These are phyloP conservation scores for Pangasius krempfi DNA, from an alignment of 2,797 vertebrate species.

Conservation along the genomic window DNA sequence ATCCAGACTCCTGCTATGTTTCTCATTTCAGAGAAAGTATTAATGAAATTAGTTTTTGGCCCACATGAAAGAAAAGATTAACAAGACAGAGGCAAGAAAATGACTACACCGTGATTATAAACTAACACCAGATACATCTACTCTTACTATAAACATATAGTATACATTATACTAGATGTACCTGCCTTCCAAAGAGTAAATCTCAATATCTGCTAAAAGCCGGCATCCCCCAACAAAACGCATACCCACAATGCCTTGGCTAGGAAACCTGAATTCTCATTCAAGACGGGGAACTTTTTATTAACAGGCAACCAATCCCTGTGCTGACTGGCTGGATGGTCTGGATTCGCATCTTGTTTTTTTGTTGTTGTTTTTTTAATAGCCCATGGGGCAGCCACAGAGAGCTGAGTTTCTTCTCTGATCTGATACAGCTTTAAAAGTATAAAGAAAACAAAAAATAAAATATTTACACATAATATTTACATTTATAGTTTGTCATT, in stretches of 20 bases:
- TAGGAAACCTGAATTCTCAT: neutral
- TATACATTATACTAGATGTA: neutral
- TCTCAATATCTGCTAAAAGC: neutral
- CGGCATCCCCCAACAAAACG: neutral
- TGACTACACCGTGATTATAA: neutral
- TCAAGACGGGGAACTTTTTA: neutral
- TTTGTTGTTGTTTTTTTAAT: neutral
- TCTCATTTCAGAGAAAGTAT: slow-evolving; percentile 4
- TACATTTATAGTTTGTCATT: neutral
- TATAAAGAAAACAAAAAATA: neutral
- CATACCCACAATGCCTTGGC: neutral
- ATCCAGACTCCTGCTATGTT: slow-evolving; percentile 12
- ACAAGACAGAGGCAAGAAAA: neutral
- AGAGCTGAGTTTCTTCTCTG: neutral
- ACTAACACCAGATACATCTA: neutral
- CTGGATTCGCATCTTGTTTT: neutral
- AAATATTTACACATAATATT: neutral
- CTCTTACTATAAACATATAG: neutral
- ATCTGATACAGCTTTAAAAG: neutral
- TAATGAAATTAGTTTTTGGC: neutral
- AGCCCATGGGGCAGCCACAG: neutral
- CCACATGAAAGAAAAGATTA: neutral
- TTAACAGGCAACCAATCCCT: neutral
- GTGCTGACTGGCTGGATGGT: neutral
- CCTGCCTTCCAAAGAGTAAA: neutral